Conservation (phyloP, 2,797 vertebrate genomes). For the Aeoliscus strigatus region DNA sequence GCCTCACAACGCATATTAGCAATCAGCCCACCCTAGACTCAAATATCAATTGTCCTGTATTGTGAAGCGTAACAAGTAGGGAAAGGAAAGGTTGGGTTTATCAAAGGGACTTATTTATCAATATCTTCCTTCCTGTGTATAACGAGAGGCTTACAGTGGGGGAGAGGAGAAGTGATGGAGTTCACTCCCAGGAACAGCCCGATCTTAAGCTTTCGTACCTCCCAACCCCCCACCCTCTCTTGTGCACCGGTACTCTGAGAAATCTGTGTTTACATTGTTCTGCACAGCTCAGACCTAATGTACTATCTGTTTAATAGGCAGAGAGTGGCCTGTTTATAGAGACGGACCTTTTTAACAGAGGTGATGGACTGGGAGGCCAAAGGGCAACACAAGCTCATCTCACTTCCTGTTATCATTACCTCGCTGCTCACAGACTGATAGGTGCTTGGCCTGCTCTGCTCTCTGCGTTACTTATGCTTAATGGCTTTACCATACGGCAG, state of each 20-base stretch:
- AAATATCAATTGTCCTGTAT: conserved; percentile 10
- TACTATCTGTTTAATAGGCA: conserved; percentile 72
- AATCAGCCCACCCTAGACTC: too few relatives aligned
- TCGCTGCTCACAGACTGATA: conserved; percentile 50
- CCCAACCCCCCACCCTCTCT: background rate
- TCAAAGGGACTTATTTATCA: conserved; percentile 66
- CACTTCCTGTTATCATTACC: conserved; percentile 71
- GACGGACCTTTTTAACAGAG: conserved; percentile 60
- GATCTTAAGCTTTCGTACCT: conserved; percentile 1
- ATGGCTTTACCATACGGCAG: conserved; percentile 34
- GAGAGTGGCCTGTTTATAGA: conserved; percentile 69
- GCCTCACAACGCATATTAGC: too few relatives aligned
- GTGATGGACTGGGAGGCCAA: conserved; percentile 59
- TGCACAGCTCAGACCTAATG: conserved; percentile 61
- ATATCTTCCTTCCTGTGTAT: conserved; percentile 78
- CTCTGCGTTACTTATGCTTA: conserved; percentile 47
- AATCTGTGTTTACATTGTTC: conserved; percentile 71
- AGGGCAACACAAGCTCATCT: conserved; percentile 62
- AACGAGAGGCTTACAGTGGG: conserved; percentile 60
- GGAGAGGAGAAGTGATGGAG: conserved; percentile 46
- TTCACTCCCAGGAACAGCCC: conserved; percentile 61
- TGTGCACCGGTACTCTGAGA: conserved; percentile 36
- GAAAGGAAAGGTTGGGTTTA: conserved; percentile 21
- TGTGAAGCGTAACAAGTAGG: conserved; percentile 33
- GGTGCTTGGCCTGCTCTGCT: conserved; percentile 45